Evolutionary conservation across 2,888 invertebrate genomes (phyloP), one percentile per base, ranked within the genome.

Genomic region (Eristalis arbustorum): DNA sequence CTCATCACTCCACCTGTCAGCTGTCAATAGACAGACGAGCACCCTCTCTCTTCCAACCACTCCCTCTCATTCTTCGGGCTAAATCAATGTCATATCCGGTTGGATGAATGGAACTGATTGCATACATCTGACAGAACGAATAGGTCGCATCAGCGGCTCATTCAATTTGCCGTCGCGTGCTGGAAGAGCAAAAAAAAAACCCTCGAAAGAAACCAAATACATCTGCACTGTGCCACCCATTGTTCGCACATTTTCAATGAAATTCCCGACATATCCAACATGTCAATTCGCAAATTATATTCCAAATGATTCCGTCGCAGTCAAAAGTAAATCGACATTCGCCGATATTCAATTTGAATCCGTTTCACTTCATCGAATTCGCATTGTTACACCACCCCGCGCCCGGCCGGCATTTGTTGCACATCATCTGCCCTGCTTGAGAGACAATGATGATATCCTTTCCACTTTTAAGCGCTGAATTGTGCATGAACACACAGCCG

Each of bases 381-480:
- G 18, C 63, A 66, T 74, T 79, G n/a, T n/a, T n/a, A n/a, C n/a
- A n/a, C n/a, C n/a, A n/a, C n/a, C n/a, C n/a, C n/a, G n/a, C n/a
- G n/a, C n/a, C 13, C 13, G 25, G 0, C 18, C 3, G 14, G 34
- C 37, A 61, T 59, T 64, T 68, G 74, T 71, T 74, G 78, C 78
- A 78, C 49, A 49, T 49, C 49, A 49, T 49, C 18, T 49, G 8
- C 18, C 18, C 6, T 49, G 49, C 49, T 66, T 84, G 67, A 64
- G 63, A 80, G 62, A 84, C 75, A 84, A 71, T 76, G 71, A 80
- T 62, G 71, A 79, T 84, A 84, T 84, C 71, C 79, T 84, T 84
- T 82, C 74, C 74, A 63, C 77, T 81, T 85, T 82, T 81, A 77
- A 81, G 63, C 85, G 81, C 71, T 85, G 81, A 81, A 85, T 85